Percentiles rank a stretch among this genome's conserved stretches.
These are phyloP conservation scores for Delphinus delphis DNA, from an alignment of 2,113 vertebrate genomes.

Conservation along the genomic window DNA sequence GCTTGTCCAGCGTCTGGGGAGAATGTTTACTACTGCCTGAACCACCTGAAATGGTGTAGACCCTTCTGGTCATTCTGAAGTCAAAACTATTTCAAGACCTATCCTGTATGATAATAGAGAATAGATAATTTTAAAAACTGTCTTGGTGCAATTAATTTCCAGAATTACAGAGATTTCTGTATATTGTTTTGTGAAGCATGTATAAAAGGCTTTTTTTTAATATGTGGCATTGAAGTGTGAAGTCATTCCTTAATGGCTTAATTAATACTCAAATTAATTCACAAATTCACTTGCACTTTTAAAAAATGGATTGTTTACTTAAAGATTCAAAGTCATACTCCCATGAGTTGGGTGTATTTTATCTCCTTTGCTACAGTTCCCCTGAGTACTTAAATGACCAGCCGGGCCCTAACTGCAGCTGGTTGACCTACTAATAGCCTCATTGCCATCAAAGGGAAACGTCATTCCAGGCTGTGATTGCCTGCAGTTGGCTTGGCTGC, in stretches of 20 bases:
- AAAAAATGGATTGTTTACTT: neutral
- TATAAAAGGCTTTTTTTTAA: neutral
- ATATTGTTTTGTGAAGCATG: neutral
- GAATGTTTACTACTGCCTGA: neutral
- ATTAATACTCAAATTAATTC: conserved; percentile 4
- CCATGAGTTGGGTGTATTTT: conserved; percentile 13
- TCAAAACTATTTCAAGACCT: conserved; percentile 38
- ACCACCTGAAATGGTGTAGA: neutral
- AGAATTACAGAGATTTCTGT: conserved; percentile 22
- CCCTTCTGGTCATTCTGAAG: neutral
- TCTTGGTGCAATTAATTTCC: conserved; percentile 7
- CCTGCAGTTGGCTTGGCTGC: neutral
- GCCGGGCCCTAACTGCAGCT: neutral
- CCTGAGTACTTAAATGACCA: conserved; percentile 21
- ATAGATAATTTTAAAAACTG: neutral
- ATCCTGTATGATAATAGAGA: conserved; percentile 30
- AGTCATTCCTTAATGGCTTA: neutral
- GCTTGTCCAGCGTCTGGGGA: neutral
- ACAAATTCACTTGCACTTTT: conserved; percentile 36
- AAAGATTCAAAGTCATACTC: conserved; percentile 11
- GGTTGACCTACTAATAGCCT: conserved; percentile 31
- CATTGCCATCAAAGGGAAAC: neutral
- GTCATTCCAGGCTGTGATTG: neutral
- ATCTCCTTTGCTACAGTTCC: neutral
- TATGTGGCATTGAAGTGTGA: neutral